phyloP scores from a whole-genome alignment of 2,888 invertebrate genomes.

The Ceramica pisi region DNA sequence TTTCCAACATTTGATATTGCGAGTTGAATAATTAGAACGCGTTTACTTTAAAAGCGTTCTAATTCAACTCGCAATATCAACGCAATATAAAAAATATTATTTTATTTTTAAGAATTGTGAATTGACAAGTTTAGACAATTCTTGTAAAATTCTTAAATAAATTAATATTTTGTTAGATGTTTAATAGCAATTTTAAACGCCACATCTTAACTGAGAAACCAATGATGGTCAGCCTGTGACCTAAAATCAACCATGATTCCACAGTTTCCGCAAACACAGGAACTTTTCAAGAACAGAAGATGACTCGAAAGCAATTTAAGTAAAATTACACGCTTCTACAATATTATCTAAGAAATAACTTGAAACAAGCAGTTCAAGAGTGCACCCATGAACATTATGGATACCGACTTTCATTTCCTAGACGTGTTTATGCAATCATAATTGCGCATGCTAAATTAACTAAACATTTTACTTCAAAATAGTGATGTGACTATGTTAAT shows the following conservation, averaged over 20 bases:
- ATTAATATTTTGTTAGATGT: too few species aligned
- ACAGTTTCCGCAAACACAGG: slow-evolving; percentile 18
- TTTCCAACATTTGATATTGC: too few species aligned
- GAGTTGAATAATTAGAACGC: too few species aligned
- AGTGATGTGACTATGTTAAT: slow-evolving; percentile 23
- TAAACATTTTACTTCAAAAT: slow-evolving; percentile 48
- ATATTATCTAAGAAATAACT: slow-evolving; percentile 53
- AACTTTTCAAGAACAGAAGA: slow-evolving; percentile 12
- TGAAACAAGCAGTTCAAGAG: slow-evolving; percentile 63
- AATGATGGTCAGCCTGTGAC: background rate
- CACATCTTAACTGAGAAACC: background rate
- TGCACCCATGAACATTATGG: slow-evolving; percentile 62
- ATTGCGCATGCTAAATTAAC: slow-evolving; percentile 63
- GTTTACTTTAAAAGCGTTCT: too few species aligned
- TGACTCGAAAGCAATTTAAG: slow-evolving; percentile 32
- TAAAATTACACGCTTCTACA: slow-evolving; percentile 44
- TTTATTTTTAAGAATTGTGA: too few species aligned
- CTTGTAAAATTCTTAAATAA: too few species aligned
- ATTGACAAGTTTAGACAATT: too few species aligned
- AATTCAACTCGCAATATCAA: too few species aligned
- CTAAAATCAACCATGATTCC: background rate
- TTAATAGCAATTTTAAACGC: background rate
- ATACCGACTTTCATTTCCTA: slow-evolving; percentile 79
- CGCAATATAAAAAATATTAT: too few species aligned
- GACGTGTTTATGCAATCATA: slow-evolving; percentile 74